Conservation (phyloP, 2,888 invertebrate genomes). For the Drosophila rubida region DNA sequence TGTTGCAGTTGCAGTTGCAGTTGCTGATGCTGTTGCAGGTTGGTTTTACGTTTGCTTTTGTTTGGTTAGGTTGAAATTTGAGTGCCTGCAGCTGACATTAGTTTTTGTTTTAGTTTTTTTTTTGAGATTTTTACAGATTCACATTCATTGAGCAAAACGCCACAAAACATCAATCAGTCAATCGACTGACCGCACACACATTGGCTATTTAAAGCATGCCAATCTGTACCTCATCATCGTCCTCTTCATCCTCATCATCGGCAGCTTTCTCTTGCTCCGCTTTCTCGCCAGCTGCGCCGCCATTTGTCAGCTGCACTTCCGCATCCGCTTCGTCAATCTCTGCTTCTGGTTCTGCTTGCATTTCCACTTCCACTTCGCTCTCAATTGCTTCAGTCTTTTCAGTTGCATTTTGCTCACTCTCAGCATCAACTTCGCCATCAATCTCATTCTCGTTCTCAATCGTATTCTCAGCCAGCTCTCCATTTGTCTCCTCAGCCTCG, state of each 20-base stretch:
- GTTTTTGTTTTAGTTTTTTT: neutral
- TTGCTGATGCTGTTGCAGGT: conserved; percentile 39
- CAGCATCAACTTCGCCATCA: conserved; percentile 4
- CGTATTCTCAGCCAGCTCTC: conserved; percentile 3
- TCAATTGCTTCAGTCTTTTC: conserved; percentile 62
- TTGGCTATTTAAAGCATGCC: conserved; percentile 82
- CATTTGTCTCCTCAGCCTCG: conserved; percentile 28
- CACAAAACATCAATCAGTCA: conserved; percentile 52
- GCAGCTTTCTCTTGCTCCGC: conserved; percentile 7
- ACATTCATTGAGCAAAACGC: conserved; percentile 55
- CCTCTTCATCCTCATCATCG: conserved; percentile 45
- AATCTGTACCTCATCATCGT: conserved; percentile 84
- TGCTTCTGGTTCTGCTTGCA: conserved; percentile 21
- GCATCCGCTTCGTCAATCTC: conserved; percentile 41
- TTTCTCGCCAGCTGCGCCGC: neutral
- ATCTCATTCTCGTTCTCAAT: neutral
- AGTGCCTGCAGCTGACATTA: conserved; percentile 43
- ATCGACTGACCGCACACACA: conserved; percentile 18
- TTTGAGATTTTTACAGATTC: conserved; percentile 48
- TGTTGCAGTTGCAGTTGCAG: conserved; percentile 28
- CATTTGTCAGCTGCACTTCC: conserved; percentile 7
- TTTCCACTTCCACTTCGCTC: conserved; percentile 18
- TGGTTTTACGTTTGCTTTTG: conserved; percentile 26
- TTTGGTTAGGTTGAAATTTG: conserved; percentile 13
- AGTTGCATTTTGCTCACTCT: conserved; percentile 62